Conservation (phyloP, 35 echinoderm and acorn worm genomes). For the Nesometra sesokonis region DNA sequence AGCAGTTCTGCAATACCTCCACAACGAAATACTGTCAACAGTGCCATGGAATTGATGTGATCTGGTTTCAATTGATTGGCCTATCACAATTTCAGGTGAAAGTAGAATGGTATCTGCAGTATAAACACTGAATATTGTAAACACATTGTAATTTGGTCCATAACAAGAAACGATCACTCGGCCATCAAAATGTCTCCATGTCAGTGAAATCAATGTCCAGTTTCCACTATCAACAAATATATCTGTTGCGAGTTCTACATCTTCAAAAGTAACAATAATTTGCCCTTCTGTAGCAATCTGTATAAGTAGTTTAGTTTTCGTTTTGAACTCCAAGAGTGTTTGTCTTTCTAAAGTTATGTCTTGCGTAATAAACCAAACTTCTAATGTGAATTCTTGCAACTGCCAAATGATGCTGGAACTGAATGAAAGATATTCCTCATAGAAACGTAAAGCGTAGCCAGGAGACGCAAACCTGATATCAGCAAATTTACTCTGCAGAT, state of each 20-base stretch:
- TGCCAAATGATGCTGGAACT: not conserved
- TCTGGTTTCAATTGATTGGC: not conserved
- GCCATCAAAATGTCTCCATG: slow-evolving; percentile 7
- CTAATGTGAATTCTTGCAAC: not conserved
- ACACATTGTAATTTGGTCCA: not conserved
- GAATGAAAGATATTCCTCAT: not conserved
- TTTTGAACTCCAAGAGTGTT: not conserved
- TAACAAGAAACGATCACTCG: not conserved
- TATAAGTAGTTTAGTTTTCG: not conserved
- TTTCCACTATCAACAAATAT: not conserved
- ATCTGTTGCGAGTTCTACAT: not conserved
- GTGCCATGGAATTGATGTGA: not conserved
- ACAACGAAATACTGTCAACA: not conserved
- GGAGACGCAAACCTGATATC: not conserved
- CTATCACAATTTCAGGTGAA: not conserved
- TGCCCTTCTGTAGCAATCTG: not conserved
- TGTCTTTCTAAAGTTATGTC: not conserved
- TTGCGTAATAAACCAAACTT: not conserved
- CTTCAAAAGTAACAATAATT: not conserved
- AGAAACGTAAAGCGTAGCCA: slow-evolving; percentile 4
- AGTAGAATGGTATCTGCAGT: not conserved
- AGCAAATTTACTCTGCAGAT: not conserved
- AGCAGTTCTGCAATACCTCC: not conserved
- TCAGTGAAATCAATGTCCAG: not conserved
- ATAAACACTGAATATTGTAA: not conserved